Evolutionary conservation across 2,888 invertebrate genomes (phyloP).

Genomic region (Polymixis flavicincta): DNA sequence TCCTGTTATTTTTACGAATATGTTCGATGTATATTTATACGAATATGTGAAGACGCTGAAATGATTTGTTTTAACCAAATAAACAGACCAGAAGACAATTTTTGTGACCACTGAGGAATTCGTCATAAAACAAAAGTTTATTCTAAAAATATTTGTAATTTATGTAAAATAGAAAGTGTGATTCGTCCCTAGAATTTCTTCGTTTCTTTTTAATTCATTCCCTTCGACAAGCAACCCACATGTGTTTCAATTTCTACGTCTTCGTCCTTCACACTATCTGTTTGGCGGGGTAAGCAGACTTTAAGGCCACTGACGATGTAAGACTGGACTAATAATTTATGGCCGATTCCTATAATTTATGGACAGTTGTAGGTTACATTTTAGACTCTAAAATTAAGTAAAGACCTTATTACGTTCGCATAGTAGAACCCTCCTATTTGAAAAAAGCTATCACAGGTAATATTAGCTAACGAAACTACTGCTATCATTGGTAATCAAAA

Average conservation of each 20-base stretch:
- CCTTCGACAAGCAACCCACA: slow-evolving; percentile 34
- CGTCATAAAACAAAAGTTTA: background rate
- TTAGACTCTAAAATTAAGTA: too few relatives aligned
- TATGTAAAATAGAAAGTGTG: slow-evolving; percentile 7
- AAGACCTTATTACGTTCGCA: too few relatives aligned
- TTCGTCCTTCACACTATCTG: slow-evolving; percentile 11
- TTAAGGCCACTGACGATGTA: background rate
- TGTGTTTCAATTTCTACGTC: slow-evolving; percentile 38
- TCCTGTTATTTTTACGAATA: slow-evolving; percentile 9
- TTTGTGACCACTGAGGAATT: too few relatives aligned
- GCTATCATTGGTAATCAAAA: too few relatives aligned
- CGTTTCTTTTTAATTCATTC: slow-evolving; percentile 55
- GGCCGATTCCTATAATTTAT: too few relatives aligned
- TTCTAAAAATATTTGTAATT: background rate
- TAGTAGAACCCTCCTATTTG: too few relatives aligned
- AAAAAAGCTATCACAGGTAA: too few relatives aligned
- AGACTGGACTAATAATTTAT: background rate
- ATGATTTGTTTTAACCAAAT: background rate
- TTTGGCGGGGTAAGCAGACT: background rate
- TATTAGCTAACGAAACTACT: too few relatives aligned
- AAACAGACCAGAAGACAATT: background rate
- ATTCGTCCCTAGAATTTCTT: slow-evolving; percentile 24
- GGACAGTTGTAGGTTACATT: too few relatives aligned
- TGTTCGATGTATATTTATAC: background rate
- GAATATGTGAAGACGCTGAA: background rate